Evolutionary conservation across 2,888 invertebrate species (phyloP), one percentile per base, ranked within the genome.

Genomic region (Terebella lapidaria): DNA sequence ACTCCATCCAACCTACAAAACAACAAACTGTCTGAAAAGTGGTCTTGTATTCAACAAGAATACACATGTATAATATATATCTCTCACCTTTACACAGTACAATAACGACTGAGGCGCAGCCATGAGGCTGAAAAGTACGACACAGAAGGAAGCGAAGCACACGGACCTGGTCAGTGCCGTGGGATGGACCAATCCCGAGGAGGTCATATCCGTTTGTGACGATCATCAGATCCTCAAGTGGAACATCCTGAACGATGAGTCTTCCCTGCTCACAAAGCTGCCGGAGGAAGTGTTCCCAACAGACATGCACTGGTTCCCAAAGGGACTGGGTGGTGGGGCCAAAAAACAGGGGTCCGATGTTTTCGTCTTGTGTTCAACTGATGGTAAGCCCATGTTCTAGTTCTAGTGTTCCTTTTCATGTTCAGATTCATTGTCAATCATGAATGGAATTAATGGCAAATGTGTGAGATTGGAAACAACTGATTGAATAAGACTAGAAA

Each of bases 181-280:
- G 18, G 90, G 90, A 68, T 97, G 96, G 96, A 90, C 89, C 78
- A 91, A 89, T 70, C 88, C 91, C 28, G 95, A 96, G 80, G 95
- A 96, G 81, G 88, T 94, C 54, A 92, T 89, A 82, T 92, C 94
- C 26, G 89, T 90, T 29, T 94, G 94, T n/a, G 96, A 96, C 78
- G 95, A 97, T 78, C 93, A 92, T 77, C 86, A 88, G 60, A 84
- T 94, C 54, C 82, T 90, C 57, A 89, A 89, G 78, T 96, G 95
- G 95, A 92, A 90, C 77, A 84, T 92, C 22, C 86, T 89, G 1
- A 88, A 45, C 62, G 87, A 87, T 66, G 92, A 91, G 78, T 86
- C 87, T 68, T 72, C 73, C 20, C 29, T 49, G 20, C 83, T 95
- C 4, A 85, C 89, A 30, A 89, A 90, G 67, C 86, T 96, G 66